Base-by-base conservation (phyloP, 2,797 vertebrate species). In the Chaenodraco wilsoni region DNA sequence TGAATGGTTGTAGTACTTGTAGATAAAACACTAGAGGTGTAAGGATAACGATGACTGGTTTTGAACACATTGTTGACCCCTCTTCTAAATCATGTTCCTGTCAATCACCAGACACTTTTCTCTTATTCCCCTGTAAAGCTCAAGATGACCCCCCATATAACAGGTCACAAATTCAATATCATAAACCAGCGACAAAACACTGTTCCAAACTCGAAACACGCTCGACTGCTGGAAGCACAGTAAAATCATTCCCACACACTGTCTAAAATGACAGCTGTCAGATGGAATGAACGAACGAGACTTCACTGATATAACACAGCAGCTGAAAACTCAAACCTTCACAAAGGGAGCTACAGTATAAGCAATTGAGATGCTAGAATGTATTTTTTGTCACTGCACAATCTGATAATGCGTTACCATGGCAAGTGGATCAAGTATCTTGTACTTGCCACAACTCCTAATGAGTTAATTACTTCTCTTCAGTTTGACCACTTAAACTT, bases 241-340 rank as follows among this genome's bases (percentile, higher is more conserved):
- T 23, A 4, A 78, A 84, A 76, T 79, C 58, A 71, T 74, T 81
- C 69, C 65, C 27, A 41, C 71, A 66, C 78, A 45, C 64, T 49
- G 72, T 78, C 57, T 79, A 63, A 78, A 87, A 76, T 80, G 81
- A 85, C 88, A 88, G 79, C 84, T 90, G 81, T 86, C 78, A 74
- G 69, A 74, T 40, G 12, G 49, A 72, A 76, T 60, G 68, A 84
- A 68, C 62, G 63, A 69, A 74, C 44, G 65, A 56, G 69, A 67
- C 16, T 65, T 64, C 59, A 65, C 61, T 61, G 55, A 51, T 59
- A 61, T 9, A 45, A 60, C 45, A 52, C 15, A 9, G 49, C 59
- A 65, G 54, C 64, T 37, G 16, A 66, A 74, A 66, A 62, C 62
- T 64, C 60, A 48, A 27, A 70, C 17, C 55, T 17, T 19, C 46